Conservation (phyloP, 2,113 vertebrate species). For the Neomonachus schauinslandi region DNA sequence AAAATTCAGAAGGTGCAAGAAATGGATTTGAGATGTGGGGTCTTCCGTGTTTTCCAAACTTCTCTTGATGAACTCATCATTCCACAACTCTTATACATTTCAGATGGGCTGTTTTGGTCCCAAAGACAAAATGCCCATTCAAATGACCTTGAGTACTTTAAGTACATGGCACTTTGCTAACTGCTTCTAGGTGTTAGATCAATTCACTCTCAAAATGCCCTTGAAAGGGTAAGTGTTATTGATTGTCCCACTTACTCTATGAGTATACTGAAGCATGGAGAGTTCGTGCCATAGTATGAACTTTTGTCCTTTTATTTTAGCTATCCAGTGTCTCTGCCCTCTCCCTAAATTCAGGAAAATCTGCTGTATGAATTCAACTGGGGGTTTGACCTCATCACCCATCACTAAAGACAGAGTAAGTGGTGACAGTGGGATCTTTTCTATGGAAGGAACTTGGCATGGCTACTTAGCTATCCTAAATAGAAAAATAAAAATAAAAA, state of each 20-base stretch:
- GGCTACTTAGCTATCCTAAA: background rate
- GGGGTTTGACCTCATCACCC: background rate
- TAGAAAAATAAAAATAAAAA: background rate
- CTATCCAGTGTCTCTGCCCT: background rate
- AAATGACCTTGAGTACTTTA: background rate
- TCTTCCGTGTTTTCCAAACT: background rate
- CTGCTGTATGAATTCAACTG: background rate
- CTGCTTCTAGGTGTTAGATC: background rate
- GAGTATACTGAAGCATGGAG: background rate
- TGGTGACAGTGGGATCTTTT: background rate
- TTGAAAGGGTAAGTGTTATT: background rate
- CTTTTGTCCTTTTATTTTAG: background rate
- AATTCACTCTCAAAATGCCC: conserved; percentile 18
- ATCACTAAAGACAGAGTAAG: background rate
- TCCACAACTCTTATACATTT: background rate
- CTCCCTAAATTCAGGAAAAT: background rate
- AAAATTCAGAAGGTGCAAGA: background rate
- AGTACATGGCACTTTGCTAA: background rate
- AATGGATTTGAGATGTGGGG: background rate
- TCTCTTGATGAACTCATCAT: background rate
- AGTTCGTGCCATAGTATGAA: background rate
- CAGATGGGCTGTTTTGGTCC: background rate
- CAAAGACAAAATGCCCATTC: background rate
- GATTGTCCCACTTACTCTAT: background rate
- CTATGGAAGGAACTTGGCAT: background rate